Conservation (phyloP, 2,888 invertebrate genomes). For the Meandrusa payeni region DNA sequence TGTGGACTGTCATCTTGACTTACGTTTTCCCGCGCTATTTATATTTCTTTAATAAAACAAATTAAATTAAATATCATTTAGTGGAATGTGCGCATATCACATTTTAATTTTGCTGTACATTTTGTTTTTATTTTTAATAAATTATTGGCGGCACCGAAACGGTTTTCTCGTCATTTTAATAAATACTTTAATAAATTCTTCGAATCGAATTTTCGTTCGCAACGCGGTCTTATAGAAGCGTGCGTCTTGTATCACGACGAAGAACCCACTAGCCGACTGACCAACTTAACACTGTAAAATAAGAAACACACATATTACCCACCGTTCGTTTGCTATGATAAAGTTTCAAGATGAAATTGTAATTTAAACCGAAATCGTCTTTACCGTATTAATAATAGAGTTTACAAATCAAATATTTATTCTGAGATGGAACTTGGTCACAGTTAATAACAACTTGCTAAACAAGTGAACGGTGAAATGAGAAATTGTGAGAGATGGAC, state of each 20-base stretch:
- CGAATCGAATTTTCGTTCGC: slow-evolving; percentile 14
- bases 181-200: slow-evolving; percentile 20
- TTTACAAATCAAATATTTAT: slow-evolving; percentile 9
- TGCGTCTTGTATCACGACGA: slow-evolving; percentile 46
- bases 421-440: slow-evolving; percentile 48
- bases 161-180: slow-evolving; percentile 62
- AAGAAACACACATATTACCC: slow-evolving; percentile 78
- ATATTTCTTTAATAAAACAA: slow-evolving; percentile 32
- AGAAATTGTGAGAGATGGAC: slow-evolving; percentile 73
- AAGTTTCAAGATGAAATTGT: slow-evolving; percentile 32
- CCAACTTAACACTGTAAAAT: slow-evolving; percentile 77
- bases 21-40: slow-evolving; percentile 53
- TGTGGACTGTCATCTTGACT: slow-evolving; percentile 70
- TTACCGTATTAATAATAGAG: slow-evolving; percentile 11
- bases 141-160: slow-evolving; percentile 41
- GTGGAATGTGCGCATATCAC: slow-evolving; percentile 34
- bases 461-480: slow-evolving; percentile 81
- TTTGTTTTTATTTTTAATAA: slow-evolving; percentile 9
- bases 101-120: slow-evolving; percentile 42
- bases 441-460: slow-evolving; percentile 58
- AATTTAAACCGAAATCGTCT: slow-evolving; percentile 8
- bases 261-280: slow-evolving; percentile 78
- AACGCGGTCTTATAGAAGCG: slow-evolving; percentile 39
- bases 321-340: slow-evolving; percentile 39
- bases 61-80: slow-evolving; percentile 31